Percentiles rank a stretch among this genome's conserved stretches.
phyloP scores from a whole-genome alignment of 2,797 vertebrate species.

The Acomys russatus region DNA sequence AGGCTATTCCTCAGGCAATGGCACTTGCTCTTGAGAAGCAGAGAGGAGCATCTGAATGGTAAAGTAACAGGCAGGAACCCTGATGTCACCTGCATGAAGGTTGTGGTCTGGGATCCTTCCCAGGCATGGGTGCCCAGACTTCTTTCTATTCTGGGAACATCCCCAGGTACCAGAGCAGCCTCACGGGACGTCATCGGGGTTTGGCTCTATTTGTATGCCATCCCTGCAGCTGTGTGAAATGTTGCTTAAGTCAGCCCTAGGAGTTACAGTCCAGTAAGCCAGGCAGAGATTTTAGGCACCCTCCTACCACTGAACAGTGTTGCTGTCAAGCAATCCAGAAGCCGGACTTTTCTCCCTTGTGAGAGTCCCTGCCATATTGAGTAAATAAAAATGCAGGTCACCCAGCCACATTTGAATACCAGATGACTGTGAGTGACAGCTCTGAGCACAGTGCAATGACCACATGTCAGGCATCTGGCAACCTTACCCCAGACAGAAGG shows the following conservation, averaged over 20 bases:
- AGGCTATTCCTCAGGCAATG: neutral
- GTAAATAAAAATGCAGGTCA: neutral
- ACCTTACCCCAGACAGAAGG: neutral
- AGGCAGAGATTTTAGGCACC: neutral
- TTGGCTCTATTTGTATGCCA: too few relatives aligned
- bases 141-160: neutral
- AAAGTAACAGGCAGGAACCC: neutral
- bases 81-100: neutral
- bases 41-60: neutral
- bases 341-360: neutral
- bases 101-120: neutral
- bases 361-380: neutral
- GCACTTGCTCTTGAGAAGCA: neutral
- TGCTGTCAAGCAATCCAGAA: neutral
- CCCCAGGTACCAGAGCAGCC: neutral
- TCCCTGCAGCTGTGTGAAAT: neutral
- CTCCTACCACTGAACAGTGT: rapidly evolving
- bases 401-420: neutral
- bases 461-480: neutral
- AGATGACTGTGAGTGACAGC: neutral
- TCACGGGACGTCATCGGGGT: too few relatives aligned
- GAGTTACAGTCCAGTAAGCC: neutral
- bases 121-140: neutral
- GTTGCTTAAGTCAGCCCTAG: neutral
- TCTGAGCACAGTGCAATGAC: neutral